phyloP scores from a whole-genome alignment of 2,113 vertebrate genomes.

The Corydoras maculifer region DNA sequence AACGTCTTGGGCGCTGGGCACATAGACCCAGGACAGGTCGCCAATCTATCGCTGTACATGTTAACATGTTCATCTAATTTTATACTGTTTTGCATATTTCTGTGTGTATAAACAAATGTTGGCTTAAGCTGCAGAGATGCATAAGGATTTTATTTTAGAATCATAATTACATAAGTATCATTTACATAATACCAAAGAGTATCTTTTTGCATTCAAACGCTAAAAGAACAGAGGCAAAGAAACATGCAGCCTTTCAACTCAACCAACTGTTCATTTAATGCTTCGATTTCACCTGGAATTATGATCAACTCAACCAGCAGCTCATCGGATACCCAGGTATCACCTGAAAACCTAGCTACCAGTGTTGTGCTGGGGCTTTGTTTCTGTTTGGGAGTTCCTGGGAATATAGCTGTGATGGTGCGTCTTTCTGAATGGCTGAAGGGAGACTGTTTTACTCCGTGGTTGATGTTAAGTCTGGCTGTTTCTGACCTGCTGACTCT shows the following conservation, averaged over 20 bases:
- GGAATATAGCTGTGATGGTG: slow-evolving; percentile 59
- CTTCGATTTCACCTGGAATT: too few species aligned
- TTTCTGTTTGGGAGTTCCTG: slow-evolving; percentile 57
- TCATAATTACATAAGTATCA: too few species aligned
- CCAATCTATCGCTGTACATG: too few species aligned
- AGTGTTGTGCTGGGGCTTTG: slow-evolving; percentile 43
- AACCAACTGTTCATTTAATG: not conserved
- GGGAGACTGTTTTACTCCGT: slow-evolving; percentile 49
- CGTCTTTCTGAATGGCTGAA: slow-evolving; percentile 51
- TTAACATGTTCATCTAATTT: too few species aligned
- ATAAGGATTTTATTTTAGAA: too few species aligned
- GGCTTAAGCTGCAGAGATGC: too few species aligned
- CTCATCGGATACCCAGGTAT: not conserved
- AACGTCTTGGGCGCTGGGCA: too few species aligned
- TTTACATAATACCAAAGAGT: too few species aligned
- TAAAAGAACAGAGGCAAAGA: not conserved
- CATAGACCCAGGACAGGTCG: too few species aligned
- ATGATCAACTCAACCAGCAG: not conserved
- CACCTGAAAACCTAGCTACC: not conserved
- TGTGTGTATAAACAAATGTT: too few species aligned
- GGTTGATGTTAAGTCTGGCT: slow-evolving; percentile 64
- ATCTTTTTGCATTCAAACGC: not conserved
- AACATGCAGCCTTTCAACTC: slow-evolving; percentile 19
- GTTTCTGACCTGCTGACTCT: slow-evolving; percentile 62
- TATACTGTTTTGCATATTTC: too few species aligned